Evolutionary conservation across 1,140 invertebrate genomes (phyloP), one percentile per base, ranked within the genome.

Genomic region (Macrobrachium rosenbergii): DNA sequence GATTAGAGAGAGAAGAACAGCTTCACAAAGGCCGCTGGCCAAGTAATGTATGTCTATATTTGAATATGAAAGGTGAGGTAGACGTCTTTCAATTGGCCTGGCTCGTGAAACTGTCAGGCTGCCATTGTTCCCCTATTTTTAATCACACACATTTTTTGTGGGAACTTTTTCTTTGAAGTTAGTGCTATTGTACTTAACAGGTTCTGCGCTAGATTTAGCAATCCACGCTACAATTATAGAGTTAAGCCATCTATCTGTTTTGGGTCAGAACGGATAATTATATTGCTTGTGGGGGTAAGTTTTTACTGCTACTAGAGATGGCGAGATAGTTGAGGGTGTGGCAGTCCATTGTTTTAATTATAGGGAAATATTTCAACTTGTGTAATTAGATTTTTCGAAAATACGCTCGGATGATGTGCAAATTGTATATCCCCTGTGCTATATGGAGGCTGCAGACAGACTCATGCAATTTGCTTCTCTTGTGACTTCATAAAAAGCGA

Each of bases 161-260:
- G 62, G 16, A 14, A 81, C 11, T 63, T 64, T 63, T 80, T 64
- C 23, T 80, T 58, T 2, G n/a, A 78, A 72, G 23, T 10, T 23
- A 28, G 37, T 37, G 12, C 69, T 17, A 72, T 72, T 23, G 52
- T 59, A 17, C 45, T 59, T 62, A 83, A 75, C 82, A 75, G 82
- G 43, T 75, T 83, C 67, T 83, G 82, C 82, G 82, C 82, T 83
- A 83, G 82, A 75, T 75, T 83, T 83, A 83, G 82, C 82, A 83
- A 83, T 73, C 45, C 67, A 83, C 82, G 82, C 82, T 83, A 83
- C 82, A 83, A 83, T 83, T 83, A 83, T 73, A 73, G n/a, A 75
- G 82, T 83, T 83, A 75, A 28, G 28, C 79, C 59, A 21, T 69
- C 37, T 58, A 43, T 82, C 64, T 37, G 79, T 52, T 37, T n/a